Percentiles rank a stretch among this genome's conserved stretches.
Conservation (phyloP, 2,113 vertebrate genomes). For the Microcebus lehilahytsara region DNA sequence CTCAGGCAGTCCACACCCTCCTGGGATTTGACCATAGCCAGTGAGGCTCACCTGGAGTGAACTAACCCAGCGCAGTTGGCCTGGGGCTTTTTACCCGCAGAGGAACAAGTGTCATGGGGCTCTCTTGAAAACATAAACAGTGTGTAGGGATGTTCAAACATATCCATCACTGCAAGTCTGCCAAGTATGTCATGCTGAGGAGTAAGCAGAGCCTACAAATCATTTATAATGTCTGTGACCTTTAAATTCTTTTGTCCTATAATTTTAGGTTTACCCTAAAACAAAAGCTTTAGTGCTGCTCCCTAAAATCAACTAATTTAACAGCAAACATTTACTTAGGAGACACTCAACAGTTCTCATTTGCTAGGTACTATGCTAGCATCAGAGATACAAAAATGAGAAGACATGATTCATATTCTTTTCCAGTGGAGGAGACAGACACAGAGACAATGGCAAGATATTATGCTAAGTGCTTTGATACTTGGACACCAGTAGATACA, state of each 20-base stretch:
- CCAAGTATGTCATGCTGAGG: neutral
- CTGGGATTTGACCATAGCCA: neutral
- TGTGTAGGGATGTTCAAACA: neutral
- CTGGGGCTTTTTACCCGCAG: neutral
- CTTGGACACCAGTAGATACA: neutral
- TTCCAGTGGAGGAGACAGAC: neutral
- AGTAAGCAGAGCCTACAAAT: neutral
- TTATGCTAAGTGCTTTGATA: neutral
- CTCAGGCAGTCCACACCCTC: conserved; percentile 56
- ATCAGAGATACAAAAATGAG: neutral
- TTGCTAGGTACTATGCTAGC: neutral
- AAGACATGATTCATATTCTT: neutral
- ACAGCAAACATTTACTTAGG: neutral
- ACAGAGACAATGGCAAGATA: neutral
- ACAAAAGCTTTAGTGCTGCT: neutral
- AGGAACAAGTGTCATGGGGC: neutral
- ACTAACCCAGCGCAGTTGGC: neutral
- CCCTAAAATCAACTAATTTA: neutral
- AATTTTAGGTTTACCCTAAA: neutral
- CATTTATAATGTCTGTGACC: neutral
- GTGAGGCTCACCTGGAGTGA: conserved; percentile 15
- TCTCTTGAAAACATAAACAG: neutral
- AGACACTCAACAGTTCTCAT: neutral
- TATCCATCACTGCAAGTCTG: neutral
- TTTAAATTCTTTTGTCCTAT: neutral